Evolutionary conservation across 2,113 vertebrate species (phyloP).

Genomic region (Hippocampus mohnikei): DNA sequence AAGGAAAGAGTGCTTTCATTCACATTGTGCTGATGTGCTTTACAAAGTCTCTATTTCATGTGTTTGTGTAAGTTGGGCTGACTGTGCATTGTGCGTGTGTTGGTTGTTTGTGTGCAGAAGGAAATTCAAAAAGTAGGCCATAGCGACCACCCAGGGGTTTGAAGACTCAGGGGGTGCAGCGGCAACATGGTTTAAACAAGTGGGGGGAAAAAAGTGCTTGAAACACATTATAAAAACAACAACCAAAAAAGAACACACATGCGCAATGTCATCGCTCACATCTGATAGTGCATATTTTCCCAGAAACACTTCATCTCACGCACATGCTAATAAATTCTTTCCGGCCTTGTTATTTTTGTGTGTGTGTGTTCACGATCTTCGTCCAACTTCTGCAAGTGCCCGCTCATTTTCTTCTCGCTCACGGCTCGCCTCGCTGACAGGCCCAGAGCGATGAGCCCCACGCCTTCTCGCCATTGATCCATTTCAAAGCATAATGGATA

Average conservation of each 20-base stretch:
- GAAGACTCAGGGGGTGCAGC: conserved; percentile 66
- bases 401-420: conserved; percentile 46
- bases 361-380: conserved; percentile 23
- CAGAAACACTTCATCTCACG: conserved; percentile 47
- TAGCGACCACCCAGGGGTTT: conserved; percentile 71
- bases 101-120: conserved; percentile 67
- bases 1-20: conserved; percentile 41
- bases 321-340: conserved; percentile 47
- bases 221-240: conserved; percentile 26
- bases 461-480: conserved; percentile 59
- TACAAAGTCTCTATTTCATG: conserved; percentile 34
- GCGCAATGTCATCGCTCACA: conserved; percentile 14
- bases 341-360: conserved; percentile 22
- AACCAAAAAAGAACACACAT: conserved; percentile 28
- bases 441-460: conserved; percentile 54
- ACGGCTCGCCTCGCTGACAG: conserved; percentile 47
- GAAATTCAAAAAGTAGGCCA: conserved; percentile 71
- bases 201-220: conserved; percentile 34
- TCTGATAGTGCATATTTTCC: conserved; percentile 24
- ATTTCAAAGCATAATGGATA: conserved; percentile 49
- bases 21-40: conserved; percentile 40
- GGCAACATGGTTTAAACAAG: conserved; percentile 65
- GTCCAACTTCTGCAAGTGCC: conserved; percentile 30
- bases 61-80: conserved; percentile 50
- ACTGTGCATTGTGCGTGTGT: conserved; percentile 55